These are phyloP conservation scores for Nymphalis io DNA, from an alignment of 1,140 invertebrate species.

Conservation along the genomic window DNA sequence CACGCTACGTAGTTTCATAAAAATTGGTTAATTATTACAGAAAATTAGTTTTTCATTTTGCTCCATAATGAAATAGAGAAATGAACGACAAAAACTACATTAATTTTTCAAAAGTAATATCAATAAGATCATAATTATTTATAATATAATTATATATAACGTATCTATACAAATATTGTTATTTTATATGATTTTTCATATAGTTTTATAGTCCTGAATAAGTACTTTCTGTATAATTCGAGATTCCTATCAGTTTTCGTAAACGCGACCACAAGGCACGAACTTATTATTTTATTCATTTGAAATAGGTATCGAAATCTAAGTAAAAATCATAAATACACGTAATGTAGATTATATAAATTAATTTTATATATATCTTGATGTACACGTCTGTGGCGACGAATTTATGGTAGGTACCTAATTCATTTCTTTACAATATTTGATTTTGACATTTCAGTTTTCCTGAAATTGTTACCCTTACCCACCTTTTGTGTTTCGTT, in stretches of 20 bases:
- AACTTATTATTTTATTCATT: neutral
- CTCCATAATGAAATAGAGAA: too few species aligned
- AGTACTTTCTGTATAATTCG: conserved; percentile 13
- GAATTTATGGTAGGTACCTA: too few species aligned
- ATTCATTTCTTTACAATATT: too few species aligned
- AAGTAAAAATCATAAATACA: neutral
- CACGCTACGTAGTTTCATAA: neutral
- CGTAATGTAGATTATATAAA: too few species aligned
- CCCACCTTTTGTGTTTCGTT: too few species aligned
- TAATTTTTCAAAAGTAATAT: neutral
- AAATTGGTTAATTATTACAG: neutral
- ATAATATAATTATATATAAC: too few species aligned
- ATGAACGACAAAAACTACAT: too few species aligned
- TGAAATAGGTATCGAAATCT: neutral
- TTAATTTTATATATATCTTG: too few species aligned
- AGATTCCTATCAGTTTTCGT: conserved; percentile 31
- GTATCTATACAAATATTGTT: neutral
- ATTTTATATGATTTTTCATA: neutral
- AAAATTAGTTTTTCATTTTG: neutral
- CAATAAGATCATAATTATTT: too few species aligned
- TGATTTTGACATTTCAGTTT: too few species aligned
- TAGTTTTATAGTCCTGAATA: neutral
- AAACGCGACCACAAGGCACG: conserved; percentile 5
- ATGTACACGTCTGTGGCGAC: too few species aligned
- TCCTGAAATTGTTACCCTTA: too few species aligned